Conservation (phyloP, 2,113 vertebrate genomes). For the Dromiciops gliroides region DNA sequence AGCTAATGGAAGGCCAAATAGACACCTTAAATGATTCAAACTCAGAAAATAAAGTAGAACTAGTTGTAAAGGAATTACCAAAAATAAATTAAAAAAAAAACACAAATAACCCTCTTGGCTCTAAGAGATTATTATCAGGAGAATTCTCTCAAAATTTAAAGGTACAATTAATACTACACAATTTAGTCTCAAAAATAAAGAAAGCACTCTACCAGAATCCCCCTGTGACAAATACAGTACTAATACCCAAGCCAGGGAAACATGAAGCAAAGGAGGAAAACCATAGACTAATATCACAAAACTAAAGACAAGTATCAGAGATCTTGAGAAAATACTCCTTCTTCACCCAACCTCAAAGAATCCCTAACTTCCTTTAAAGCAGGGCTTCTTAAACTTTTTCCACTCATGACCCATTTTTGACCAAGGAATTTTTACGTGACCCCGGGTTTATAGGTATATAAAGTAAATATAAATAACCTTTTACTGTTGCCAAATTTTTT, state of each 20-base stretch:
- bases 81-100: background rate
- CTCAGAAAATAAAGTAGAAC: background rate
- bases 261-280: background rate
- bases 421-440: too few relatives aligned
- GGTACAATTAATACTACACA: background rate
- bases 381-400: too few relatives aligned
- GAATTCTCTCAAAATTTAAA: background rate
- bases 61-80: background rate
- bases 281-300: background rate
- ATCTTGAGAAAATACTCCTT: background rate
- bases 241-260: background rate
- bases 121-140: background rate
- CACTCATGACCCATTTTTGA: too few relatives aligned
- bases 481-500: too few relatives aligned
- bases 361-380: background rate
- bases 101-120: background rate
- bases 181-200: background rate
- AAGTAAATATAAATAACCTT: too few relatives aligned
- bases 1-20: background rate
- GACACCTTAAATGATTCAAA: background rate
- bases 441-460: too few relatives aligned
- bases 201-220: background rate
- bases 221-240: background rate
- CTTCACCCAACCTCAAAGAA: background rate
- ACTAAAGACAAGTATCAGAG: background rate